These are phyloP conservation scores for Bilobella aurantiaca DNA, from an alignment of 1,140 invertebrate species.

Conservation along the genomic window DNA sequence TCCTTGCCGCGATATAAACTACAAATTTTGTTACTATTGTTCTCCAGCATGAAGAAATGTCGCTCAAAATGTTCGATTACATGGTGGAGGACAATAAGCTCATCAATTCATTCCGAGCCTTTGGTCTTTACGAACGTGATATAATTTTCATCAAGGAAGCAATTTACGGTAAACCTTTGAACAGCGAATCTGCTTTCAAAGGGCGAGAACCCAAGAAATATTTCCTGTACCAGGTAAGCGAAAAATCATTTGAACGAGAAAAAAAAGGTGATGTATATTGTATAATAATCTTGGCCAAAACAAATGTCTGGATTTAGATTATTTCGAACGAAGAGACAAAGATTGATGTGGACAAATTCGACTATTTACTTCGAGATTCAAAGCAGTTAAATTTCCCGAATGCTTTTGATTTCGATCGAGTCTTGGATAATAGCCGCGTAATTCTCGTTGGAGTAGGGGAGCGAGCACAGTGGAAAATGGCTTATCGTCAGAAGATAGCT, in stretches of 20 bases:
- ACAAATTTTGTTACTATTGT: not conserved
- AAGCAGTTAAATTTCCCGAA: conserved; percentile 43
- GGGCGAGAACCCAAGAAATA: conserved; percentile 36
- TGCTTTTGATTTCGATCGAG: conserved; percentile 43
- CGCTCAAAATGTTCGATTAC: conserved; percentile 43
- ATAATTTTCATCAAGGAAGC: conserved; percentile 43
- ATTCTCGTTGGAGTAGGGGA: conserved; percentile 12
- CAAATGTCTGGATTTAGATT: conserved; percentile 42
- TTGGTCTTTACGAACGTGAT: conserved; percentile 36
- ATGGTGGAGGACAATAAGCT: conserved; percentile 41
- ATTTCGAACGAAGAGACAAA: conserved; percentile 52
- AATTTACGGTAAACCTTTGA: conserved; percentile 38
- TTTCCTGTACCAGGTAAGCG: conserved; percentile 42
- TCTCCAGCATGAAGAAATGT: conserved; percentile 45
- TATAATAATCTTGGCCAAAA: not conserved
- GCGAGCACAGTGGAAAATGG: conserved; percentile 16
- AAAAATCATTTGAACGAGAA: not conserved
- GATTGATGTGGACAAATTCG: conserved; percentile 63
- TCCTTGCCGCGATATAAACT: not conserved
- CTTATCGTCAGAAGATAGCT: conserved; percentile 26
- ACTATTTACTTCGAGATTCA: conserved; percentile 55
- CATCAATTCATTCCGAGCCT: conserved; percentile 34
- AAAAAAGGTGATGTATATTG: not conserved
- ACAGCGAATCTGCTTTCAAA: conserved; percentile 18
- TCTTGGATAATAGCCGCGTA: conserved; percentile 32